Percentiles rank a stretch among this genome's conserved stretches.
Conservation (phyloP, 1,140 invertebrate species). For the Drosophila trapezifrons region DNA sequence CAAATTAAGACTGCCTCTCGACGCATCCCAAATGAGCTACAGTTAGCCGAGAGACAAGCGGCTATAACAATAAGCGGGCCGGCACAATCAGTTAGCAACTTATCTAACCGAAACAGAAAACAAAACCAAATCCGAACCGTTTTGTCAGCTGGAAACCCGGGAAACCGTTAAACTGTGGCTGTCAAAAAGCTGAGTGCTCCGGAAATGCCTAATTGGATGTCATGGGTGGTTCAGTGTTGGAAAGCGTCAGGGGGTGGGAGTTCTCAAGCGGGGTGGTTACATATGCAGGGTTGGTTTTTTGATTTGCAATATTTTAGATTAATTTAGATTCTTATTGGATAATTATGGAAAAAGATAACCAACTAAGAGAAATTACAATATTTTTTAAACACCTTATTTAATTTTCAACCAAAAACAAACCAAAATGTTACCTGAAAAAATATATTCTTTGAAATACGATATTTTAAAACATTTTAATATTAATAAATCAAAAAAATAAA, state of each 20-base stretch:
- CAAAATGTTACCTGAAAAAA: no score
- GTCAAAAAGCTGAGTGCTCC: constrained; percentile 66
- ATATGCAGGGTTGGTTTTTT: neutral
- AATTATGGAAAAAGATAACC: neutral
- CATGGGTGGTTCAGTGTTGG: constrained; percentile 40
- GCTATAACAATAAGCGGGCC: constrained; percentile 20
- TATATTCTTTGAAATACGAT: no score
- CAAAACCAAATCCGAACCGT: neutral
- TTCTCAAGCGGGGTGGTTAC: neutral
- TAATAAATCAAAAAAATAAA: no score
- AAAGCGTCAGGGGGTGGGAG: constrained; percentile 26
- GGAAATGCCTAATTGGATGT: constrained; percentile 72
- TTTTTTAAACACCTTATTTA: neutral
- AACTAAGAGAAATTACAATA: neutral
- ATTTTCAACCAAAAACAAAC: neutral
- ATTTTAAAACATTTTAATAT: no score
- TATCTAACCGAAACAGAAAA: constrained; percentile 39
- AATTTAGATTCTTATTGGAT: neutral
- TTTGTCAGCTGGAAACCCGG: constrained; percentile 32
- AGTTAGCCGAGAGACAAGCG: constrained; percentile 52
- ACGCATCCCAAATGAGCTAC: constrained; percentile 74
- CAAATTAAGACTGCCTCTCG: constrained; percentile 69
- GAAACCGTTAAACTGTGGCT: constrained; percentile 46
- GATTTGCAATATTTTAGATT: neutral
- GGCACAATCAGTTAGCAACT: constrained; percentile 57